Percentiles rank a stretch among this genome's conserved stretches.
Evolutionary conservation across 2,888 invertebrate genomes (phyloP).

Genomic region (Cephalotes varians): DNA sequence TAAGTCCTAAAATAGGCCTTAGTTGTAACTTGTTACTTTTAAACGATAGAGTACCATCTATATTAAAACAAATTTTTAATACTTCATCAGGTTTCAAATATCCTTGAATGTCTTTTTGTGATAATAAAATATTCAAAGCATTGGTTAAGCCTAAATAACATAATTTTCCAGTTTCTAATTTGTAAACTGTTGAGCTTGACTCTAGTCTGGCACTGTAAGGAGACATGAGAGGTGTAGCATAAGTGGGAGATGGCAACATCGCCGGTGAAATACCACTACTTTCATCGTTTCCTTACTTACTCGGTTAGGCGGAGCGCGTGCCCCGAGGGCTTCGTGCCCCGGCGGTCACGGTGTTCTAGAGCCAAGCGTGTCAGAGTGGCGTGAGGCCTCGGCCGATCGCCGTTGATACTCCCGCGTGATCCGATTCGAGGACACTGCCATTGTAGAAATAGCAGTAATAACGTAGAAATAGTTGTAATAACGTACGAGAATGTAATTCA

Average conservation of each 20-base stretch:
- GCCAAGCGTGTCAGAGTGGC: no score
- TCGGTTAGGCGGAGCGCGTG: no score
- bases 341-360: no score
- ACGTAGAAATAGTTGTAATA: neutral
- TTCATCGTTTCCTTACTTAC: no score
- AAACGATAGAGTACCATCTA: conserved; percentile 26
- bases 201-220: conserved; percentile 89
- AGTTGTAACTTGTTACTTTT: conserved; percentile 10
- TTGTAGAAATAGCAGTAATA: neutral
- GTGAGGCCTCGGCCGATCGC: no score
- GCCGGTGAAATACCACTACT: conserved; percentile 48
- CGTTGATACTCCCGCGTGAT: no score
- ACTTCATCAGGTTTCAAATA: neutral
- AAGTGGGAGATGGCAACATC: conserved; percentile 85
- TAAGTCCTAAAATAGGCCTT: conserved; percentile 8
- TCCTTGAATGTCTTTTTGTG: neutral
- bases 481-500: neutral
- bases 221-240: conserved; percentile 89
- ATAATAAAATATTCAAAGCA: neutral
- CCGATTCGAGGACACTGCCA: no score
- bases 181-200: neutral
- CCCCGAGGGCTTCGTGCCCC: no score
- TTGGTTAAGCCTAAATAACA: neutral
- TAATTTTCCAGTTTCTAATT: conserved; percentile 11
- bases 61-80: conserved; percentile 15